Conservation (phyloP, 2,888 invertebrate genomes). For the Coenonympha arcania region DNA sequence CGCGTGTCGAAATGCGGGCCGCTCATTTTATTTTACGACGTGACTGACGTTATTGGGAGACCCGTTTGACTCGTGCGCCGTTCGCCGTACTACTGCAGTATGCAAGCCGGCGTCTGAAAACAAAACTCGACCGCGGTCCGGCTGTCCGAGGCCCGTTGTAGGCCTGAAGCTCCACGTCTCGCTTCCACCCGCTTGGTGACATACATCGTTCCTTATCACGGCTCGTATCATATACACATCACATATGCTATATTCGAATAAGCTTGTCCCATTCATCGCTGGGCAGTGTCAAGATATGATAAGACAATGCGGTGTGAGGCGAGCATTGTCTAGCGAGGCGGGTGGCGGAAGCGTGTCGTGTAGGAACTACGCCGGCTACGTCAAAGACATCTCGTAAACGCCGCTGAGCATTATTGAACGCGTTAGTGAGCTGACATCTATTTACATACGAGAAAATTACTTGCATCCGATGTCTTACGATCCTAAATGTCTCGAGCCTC, state of each 20-base stretch:
- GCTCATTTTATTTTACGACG: slow-evolving; percentile 56
- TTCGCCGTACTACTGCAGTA: slow-evolving; percentile 42
- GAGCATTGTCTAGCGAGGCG: slow-evolving; percentile 51
- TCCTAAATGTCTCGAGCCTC: slow-evolving; percentile 12
- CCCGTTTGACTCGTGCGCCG: slow-evolving; percentile 55
- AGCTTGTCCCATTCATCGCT: slow-evolving; percentile 66
- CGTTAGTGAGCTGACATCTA: slow-evolving; percentile 14
- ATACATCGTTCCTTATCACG: slow-evolving; percentile 31
- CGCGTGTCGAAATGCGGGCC: slow-evolving; percentile 56
- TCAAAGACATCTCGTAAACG: slow-evolving; percentile 9
- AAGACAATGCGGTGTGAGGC: slow-evolving; percentile 48
- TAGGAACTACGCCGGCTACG: slow-evolving; percentile 13
- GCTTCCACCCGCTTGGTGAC: slow-evolving; percentile 32
- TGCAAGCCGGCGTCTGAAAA: slow-evolving; percentile 57
- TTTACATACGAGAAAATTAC: slow-evolving; percentile 24
- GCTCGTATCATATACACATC: slow-evolving; percentile 37
- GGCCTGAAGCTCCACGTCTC: slow-evolving; percentile 33
- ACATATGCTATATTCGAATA: slow-evolving; percentile 52
- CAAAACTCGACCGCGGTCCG: slow-evolving; percentile 63
- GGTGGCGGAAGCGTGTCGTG: slow-evolving; percentile 31
- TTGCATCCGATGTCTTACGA: slow-evolving; percentile 19
- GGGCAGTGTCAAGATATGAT: slow-evolving; percentile 39
- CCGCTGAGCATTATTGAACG: not conserved
- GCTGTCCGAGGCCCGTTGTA: slow-evolving; percentile 51
- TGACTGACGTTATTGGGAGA: slow-evolving; percentile 28